Percentiles rank a stretch among this genome's conserved stretches.
Conservation (phyloP, 2,113 vertebrate genomes). For the Lophius piscatorius region DNA sequence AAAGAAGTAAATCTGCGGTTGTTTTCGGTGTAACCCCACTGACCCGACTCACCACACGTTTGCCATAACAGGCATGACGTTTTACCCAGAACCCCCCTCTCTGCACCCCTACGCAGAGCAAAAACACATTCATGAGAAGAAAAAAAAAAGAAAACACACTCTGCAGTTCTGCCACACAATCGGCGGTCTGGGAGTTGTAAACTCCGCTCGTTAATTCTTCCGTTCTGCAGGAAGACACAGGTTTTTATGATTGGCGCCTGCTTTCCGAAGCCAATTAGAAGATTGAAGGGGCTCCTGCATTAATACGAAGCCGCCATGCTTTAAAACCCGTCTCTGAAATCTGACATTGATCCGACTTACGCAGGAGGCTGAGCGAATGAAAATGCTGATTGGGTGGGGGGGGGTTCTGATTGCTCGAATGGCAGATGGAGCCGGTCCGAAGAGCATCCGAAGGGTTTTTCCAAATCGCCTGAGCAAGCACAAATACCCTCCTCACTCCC, state of each 20-base stretch:
- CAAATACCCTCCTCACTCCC: conserved; percentile 8
- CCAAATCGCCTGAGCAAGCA: conserved; percentile 33
- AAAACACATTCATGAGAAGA: not conserved
- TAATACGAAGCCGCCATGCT: not conserved
- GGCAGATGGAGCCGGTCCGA: conserved; percentile 42
- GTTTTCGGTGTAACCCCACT: too few relatives aligned
- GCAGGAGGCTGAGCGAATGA: not conserved
- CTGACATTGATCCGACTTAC: conserved; percentile 36
- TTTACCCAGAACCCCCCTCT: conserved; percentile 22
- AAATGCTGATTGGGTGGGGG: conserved; percentile 34
- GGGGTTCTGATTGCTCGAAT: conserved; percentile 35
- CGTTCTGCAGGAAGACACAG: conserved; percentile 22
- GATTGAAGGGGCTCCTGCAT: conserved; percentile 2
- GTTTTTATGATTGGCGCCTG: conserved; percentile 7
- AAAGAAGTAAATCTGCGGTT: too few relatives aligned
- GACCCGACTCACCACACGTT: too few relatives aligned
- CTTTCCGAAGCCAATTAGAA: conserved; percentile 26
- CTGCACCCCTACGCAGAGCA: conserved; percentile 1
- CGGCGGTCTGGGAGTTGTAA: conserved; percentile 1
- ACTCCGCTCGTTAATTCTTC: conserved; percentile 24
- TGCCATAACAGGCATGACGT: not conserved
- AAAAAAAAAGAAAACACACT: not conserved
- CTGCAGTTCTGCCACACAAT: not conserved
- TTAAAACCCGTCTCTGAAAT: conserved; percentile 13
- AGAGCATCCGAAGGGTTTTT: not conserved